These are phyloP conservation scores for Indri indri DNA, from an alignment of 2,113 vertebrate genomes.

Conservation along the genomic window DNA sequence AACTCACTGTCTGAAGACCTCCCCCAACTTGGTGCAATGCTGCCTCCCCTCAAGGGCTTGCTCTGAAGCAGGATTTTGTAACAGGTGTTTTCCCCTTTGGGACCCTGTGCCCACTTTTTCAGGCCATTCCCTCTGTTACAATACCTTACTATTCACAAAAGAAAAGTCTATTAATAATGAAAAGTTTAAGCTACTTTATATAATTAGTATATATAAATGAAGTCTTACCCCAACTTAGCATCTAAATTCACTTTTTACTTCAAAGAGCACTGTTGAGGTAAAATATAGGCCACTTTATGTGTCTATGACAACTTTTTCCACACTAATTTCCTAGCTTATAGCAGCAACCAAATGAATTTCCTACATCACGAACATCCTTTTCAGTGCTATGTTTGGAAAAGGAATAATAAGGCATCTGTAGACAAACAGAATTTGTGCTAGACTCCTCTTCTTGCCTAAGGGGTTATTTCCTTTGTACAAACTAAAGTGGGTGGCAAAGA, in stretches of 20 bases:
- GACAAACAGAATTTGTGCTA: slow-evolving; percentile 2
- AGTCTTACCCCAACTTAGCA: slow-evolving; percentile 7
- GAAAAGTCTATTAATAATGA: slow-evolving; percentile 42
- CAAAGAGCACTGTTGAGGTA: background rate
- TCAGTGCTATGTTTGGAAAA: background rate
- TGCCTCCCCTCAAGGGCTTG: background rate
- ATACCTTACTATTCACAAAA: background rate
- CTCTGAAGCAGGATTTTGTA: background rate
- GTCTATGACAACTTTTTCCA: slow-evolving; percentile 15
- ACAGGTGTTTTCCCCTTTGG: background rate
- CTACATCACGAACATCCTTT: background rate
- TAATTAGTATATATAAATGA: slow-evolving; percentile 29
- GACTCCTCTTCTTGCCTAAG: slow-evolving; percentile 26
- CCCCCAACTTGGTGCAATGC: background rate
- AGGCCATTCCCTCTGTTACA: too few relatives aligned
- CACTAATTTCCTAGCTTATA: background rate
- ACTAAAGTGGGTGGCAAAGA: slow-evolving; percentile 46
- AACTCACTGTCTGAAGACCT: background rate
- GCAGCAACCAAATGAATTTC: background rate
- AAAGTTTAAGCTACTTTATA: slow-evolving; percentile 11
- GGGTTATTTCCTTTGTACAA: slow-evolving; percentile 17
- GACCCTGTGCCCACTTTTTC: background rate
- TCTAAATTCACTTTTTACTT: background rate
- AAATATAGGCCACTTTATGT: background rate
- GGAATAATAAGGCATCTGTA: slow-evolving; percentile 52